Evolutionary conservation across 2,797 vertebrate species (phyloP), one percentile per base, ranked within the genome.

Genomic region (Cyclura pinguis): DNA sequence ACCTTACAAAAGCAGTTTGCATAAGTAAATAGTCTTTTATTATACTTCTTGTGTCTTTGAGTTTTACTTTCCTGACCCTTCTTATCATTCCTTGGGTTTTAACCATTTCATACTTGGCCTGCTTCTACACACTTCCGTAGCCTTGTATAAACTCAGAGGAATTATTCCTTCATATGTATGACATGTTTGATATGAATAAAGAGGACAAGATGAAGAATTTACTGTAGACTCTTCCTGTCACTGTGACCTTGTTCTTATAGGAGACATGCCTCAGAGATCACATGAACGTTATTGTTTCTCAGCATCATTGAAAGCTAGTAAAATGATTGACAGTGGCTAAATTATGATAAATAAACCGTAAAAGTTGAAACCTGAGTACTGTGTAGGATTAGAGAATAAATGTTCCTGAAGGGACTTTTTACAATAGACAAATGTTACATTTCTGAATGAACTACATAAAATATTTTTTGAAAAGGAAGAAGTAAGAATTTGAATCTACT

Each of bases 41-140:
- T 6, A 29, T 20, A 62, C 84, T 80, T 86, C 85, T 67, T 35
- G 72, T 83, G 57, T 76, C 62, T 83, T 88, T 12, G 84, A 47
- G 86, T 64, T 42, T 87, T 76, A 12, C 18, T 84, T 72, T 55
- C 93, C 76, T 27, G n/a, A 86, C 50, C 59, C 55, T 82, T 5
- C 47, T 92, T 92, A 57, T 35, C 74, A 83, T 91, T 92, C 88
- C n/a, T 92, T 88, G 55, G 8, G 69, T 14, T 9, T 85, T 90
- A 88, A 86, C 59, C 76, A 89, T 88, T 90, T 76, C 88, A 89
- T 89, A 62, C 24, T 24, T 83, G 76, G 35, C 88, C 14, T 90
- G 64, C 59, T 55, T 82, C n/a, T 57, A 20, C 24, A 72, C 72
- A 88, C 22, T 82, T 67, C 42, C 91, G 55, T 69, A 67, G 24